A percentile compares a stretch with the other conserved stretches of the same genome.
phyloP scores from a whole-genome alignment of 2,888 invertebrate genomes.

The Cerastis rubricosa region DNA sequence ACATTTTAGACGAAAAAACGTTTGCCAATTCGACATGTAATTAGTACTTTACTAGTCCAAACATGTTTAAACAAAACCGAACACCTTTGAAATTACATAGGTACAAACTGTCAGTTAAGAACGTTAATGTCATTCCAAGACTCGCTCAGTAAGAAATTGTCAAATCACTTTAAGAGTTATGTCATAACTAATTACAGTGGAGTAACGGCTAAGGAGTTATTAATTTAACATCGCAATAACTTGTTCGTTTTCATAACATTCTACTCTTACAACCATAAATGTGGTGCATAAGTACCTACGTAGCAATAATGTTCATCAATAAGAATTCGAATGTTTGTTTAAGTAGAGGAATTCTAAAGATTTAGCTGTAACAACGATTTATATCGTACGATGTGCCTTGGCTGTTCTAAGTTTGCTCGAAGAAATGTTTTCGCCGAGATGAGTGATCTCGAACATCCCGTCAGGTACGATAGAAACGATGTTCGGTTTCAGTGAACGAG shows the following conservation, averaged over 20 bases:
- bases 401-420: background rate
- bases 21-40: slow-evolving; percentile 5
- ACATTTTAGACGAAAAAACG: background rate
- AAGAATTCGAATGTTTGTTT: slow-evolving; percentile 34
- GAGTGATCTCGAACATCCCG: background rate
- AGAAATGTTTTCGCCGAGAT: background rate
- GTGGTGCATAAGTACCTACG: slow-evolving; percentile 29
- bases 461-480: background rate
- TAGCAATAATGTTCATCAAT: slow-evolving; percentile 42
- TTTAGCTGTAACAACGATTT: slow-evolving; percentile 13
- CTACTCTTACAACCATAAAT: slow-evolving; percentile 35
- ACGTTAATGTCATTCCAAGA: slow-evolving; percentile 21
- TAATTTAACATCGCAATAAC: slow-evolving; percentile 60
- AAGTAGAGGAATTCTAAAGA: slow-evolving; percentile 33
- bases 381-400: background rate
- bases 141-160: slow-evolving; percentile 45
- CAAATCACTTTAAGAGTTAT: slow-evolving; percentile 60
- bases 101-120: slow-evolving; percentile 14
- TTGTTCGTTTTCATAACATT: slow-evolving; percentile 60
- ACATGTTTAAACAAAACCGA: slow-evolving; percentile 4
- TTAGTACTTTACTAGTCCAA: background rate
- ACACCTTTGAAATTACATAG: background rate
- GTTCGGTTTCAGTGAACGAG: background rate
- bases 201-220: slow-evolving; percentile 51
- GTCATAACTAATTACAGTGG: slow-evolving; percentile 57